A percentile compares a stretch with the other conserved stretches of the same genome.
Evolutionary conservation across 2,797 vertebrate species (phyloP).

Genomic region (Melanotaenia boesemani): DNA sequence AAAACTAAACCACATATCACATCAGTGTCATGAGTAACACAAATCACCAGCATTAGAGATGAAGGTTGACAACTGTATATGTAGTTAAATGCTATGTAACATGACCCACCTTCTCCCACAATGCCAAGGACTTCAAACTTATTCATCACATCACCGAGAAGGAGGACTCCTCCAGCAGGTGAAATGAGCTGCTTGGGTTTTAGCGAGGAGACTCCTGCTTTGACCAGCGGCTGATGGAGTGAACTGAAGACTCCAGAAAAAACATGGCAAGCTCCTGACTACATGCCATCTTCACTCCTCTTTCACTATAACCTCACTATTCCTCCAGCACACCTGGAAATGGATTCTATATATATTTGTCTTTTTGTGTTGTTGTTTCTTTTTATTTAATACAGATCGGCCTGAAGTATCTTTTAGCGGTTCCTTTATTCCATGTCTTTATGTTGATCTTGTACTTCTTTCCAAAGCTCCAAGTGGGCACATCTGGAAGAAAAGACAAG

Average conservation of each 20-base stretch:
- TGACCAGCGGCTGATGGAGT: conserved; percentile 53
- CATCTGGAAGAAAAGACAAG: conserved; percentile 51
- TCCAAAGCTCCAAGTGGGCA: conserved; percentile 38
- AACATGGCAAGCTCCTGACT: conserved; percentile 42
- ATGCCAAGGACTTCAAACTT: conserved; percentile 99
- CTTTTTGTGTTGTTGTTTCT: background rate
- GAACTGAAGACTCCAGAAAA: conserved; percentile 62
- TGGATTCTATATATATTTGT: background rate
- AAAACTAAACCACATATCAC: conserved; percentile 2
- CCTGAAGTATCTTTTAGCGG: conserved; percentile 17
- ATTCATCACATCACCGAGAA: conserved; percentile 99
- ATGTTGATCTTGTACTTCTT: conserved; percentile 13
- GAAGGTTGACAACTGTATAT: conserved; percentile 13
- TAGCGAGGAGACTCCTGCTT: conserved; percentile 66
- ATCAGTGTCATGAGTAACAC: background rate
- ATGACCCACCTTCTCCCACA: conserved; percentile 98
- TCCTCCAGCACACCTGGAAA: conserved; percentile 14
- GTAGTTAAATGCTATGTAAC: conserved; percentile 35
- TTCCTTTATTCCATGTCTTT: conserved; percentile 50
- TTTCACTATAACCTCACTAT: conserved; percentile 14
- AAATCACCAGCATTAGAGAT: conserved; percentile 14
- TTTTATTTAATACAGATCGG: conserved; percentile 37
- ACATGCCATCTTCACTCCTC: conserved; percentile 64
- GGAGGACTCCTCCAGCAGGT: conserved; percentile 96
- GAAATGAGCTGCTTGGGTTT: conserved; percentile 84